Evolutionary conservation across 2,888 invertebrate species (phyloP).

Genomic region (Stomorhina lunata): DNA sequence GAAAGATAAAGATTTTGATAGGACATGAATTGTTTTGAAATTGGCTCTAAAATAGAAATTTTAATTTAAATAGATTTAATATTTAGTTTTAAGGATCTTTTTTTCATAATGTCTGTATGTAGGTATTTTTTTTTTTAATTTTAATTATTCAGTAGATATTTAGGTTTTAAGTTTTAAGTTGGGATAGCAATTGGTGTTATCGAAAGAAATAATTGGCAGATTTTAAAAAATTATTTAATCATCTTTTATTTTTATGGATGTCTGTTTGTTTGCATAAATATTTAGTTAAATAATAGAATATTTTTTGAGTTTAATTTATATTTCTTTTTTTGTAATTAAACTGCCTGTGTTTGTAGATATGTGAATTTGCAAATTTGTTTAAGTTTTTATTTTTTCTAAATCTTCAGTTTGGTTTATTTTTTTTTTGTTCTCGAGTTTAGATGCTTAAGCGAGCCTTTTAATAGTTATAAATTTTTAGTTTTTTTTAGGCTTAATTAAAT

Average conservation of each 20-base stretch:
- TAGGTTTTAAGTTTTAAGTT: background rate
- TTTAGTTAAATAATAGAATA: background rate
- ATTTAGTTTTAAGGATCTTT: too few relatives aligned
- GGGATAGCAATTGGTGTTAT: conserved; percentile 39
- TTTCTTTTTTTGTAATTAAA: conserved; percentile 7
- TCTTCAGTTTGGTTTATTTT: background rate
- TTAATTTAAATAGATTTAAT: background rate
- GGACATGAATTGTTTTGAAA: conserved; percentile 22
- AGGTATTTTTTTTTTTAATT: too few relatives aligned
- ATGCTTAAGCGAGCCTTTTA: conserved; percentile 28
- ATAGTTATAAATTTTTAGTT: conserved; percentile 7
- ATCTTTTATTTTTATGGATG: background rate
- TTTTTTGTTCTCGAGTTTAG: background rate
- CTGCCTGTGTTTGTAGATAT: conserved; percentile 41
- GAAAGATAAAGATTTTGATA: background rate
- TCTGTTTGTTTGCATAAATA: background rate
- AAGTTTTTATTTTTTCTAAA: background rate
- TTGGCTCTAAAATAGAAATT: conserved; percentile 9
- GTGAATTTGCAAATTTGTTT: conserved; percentile 35
- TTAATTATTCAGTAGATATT: background rate
- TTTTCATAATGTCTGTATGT: too few relatives aligned
- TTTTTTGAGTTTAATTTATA: too few relatives aligned
- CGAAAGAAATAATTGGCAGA: conserved; percentile 33
- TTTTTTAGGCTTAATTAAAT: background rate
- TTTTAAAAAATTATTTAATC: background rate